These are phyloP conservation scores for Neotragus pygmaeus DNA, from an alignment of 2,113 vertebrate species.

Conservation along the genomic window DNA sequence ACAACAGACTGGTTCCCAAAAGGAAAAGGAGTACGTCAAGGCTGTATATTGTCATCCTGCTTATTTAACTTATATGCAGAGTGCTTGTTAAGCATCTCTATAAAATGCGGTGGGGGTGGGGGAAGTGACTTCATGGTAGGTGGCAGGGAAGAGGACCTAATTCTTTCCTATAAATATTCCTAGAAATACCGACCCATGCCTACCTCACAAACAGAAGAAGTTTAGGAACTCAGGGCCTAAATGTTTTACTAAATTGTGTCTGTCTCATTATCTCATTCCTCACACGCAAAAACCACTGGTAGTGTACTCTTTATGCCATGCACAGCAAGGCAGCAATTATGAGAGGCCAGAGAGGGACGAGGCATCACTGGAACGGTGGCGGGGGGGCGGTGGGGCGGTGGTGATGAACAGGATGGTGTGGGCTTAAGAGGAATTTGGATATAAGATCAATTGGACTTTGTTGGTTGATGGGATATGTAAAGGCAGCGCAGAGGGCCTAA, in stretches of 20 bases:
- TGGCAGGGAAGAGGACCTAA: not conserved
- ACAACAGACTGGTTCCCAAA: not conserved
- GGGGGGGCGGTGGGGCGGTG: fast-evolving
- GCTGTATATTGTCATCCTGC: not conserved
- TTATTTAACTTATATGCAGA: not conserved
- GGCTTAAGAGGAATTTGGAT: not conserved
- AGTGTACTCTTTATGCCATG: not conserved
- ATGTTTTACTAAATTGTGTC: not conserved
- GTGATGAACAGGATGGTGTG: not conserved
- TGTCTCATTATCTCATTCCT: not conserved
- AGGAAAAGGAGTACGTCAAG: not conserved
- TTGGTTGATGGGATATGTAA: not conserved
- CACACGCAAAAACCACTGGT: not conserved
- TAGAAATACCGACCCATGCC: not conserved
- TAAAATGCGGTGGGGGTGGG: not conserved
- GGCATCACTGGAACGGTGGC: not conserved
- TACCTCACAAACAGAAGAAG: not conserved
- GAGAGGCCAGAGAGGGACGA: not conserved
- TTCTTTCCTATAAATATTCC: not conserved
- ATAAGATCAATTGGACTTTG: not conserved
- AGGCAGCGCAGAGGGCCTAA: not conserved
- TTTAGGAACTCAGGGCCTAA: not conserved
- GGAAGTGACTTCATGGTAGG: not conserved
- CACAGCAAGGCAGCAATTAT: not conserved
- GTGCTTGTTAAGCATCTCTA: not conserved